Percentiles rank a stretch among this genome's conserved stretches.
phyloP scores from a whole-genome alignment of 2,113 vertebrate genomes.

The Channa maculata region DNA sequence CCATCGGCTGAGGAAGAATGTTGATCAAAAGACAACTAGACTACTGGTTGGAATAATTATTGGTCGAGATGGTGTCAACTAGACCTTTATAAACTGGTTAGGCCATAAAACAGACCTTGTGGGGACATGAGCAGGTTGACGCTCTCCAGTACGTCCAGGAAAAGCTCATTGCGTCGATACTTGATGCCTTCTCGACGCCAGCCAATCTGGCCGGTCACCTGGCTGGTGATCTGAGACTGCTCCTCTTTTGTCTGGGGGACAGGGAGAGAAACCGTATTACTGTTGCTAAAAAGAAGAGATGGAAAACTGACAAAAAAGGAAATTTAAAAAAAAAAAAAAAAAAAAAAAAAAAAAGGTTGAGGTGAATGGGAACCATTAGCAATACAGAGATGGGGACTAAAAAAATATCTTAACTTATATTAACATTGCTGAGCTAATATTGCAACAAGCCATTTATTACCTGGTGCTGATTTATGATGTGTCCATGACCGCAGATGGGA shows the following conservation, averaged over 20 bases:
- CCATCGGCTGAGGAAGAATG: too few species aligned
- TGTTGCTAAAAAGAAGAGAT: slow-evolving; percentile 4
- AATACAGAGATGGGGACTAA: slow-evolving; percentile 3
- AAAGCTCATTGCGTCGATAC: slow-evolving; percentile 98
- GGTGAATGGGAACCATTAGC: slow-evolving; percentile 30
- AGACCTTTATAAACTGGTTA: too few species aligned
- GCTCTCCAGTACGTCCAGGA: slow-evolving; percentile 97
- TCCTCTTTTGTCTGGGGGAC: slow-evolving; percentile 95
- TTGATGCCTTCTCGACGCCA: slow-evolving; percentile 99
- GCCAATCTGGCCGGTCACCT: slow-evolving; percentile 99
- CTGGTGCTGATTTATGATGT: slow-evolving; percentile 76
- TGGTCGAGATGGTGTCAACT: too few species aligned
- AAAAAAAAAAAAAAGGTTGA: background rate
- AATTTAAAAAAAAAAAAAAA: too few species aligned
- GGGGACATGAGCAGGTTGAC: slow-evolving; percentile 99
- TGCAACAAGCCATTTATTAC: slow-evolving; percentile 55
- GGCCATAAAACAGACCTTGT: slow-evolving; percentile 84
- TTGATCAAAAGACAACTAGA: too few species aligned
- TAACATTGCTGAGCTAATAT: background rate
- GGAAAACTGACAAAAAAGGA: slow-evolving; percentile 4
- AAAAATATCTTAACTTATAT: slow-evolving; percentile 7
- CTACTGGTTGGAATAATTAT: too few species aligned
- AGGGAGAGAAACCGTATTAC: slow-evolving; percentile 53
- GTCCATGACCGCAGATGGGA: slow-evolving; percentile 21
- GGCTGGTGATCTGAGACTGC: slow-evolving; percentile 99